These are phyloP conservation scores for Sinosuthora webbiana DNA, from an alignment of 2,113 vertebrate species.

Conservation along the genomic window DNA sequence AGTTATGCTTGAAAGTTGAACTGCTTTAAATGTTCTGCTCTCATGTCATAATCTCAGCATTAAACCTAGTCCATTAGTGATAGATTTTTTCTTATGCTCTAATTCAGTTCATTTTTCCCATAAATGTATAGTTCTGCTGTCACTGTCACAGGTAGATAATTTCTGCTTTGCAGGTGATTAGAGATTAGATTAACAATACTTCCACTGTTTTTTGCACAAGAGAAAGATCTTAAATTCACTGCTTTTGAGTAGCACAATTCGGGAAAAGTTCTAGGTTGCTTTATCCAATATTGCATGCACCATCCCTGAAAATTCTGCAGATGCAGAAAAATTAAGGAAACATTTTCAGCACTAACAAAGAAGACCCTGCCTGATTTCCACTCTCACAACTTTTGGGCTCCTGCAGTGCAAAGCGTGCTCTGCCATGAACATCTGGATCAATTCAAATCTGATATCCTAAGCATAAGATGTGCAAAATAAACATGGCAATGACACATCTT, in stretches of 20 bases:
- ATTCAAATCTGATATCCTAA: not conserved
- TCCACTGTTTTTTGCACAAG: not conserved
- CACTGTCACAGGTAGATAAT: not conserved
- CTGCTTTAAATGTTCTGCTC: not conserved
- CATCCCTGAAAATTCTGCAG: not conserved
- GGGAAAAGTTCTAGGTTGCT: not conserved
- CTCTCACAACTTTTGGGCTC: not conserved
- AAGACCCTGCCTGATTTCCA: not conserved
- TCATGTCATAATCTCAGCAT: not conserved
- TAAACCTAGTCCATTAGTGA: not conserved
- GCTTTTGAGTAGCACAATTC: not conserved
- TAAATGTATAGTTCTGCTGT: not conserved
- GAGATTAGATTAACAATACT: not conserved
- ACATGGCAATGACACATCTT: not conserved
- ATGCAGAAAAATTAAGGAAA: not conserved
- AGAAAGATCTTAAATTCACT: not conserved
- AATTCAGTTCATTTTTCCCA: not conserved
- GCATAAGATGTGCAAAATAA: not conserved
- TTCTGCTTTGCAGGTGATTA: not conserved
- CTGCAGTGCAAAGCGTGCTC: not conserved
- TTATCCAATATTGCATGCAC: not conserved
- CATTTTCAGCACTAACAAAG: not conserved
- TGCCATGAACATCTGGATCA: not conserved
- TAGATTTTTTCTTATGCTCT: not conserved
- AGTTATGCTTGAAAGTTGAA: not conserved